Conservation (phyloP, 2,797 vertebrate species). For the Threskiornis aethiopicus region DNA sequence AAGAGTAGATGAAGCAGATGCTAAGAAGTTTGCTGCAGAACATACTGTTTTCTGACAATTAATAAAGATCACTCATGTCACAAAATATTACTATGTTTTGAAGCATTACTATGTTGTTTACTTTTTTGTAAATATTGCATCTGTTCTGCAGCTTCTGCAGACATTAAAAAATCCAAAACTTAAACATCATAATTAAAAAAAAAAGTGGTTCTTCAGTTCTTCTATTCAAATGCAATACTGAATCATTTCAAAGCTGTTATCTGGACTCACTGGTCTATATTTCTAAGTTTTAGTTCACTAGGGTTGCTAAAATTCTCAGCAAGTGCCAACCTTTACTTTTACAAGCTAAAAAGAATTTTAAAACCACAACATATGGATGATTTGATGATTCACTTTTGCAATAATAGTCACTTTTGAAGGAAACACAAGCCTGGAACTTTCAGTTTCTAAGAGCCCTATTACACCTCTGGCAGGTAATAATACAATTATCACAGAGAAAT, state of each 20-base stretch:
- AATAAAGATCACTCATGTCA: neutral
- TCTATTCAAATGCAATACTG: neutral
- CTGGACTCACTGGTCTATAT: neutral
- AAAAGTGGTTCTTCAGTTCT: neutral
- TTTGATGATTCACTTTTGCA: neutral
- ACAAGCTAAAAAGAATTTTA: neutral
- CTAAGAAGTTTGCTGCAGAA: neutral
- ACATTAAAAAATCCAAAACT: neutral
- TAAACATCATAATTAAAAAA: neutral
- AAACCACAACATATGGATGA: neutral
- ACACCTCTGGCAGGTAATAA: neutral
- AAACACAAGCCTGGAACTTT: neutral
- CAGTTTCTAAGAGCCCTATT: neutral
- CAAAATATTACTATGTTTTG: neutral
- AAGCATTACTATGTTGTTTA: neutral
- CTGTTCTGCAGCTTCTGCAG: neutral
- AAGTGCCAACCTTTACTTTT: neutral
- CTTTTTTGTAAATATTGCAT: neutral
- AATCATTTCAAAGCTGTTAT: neutral
- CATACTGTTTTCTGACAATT: neutral
- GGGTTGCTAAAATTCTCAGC: neutral
- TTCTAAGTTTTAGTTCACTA: neutral
- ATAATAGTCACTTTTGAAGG: neutral
- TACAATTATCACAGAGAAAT: neutral
- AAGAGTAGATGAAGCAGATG: neutral